Conservation (phyloP, 2,113 vertebrate genomes). For the Alosa alosa region DNA sequence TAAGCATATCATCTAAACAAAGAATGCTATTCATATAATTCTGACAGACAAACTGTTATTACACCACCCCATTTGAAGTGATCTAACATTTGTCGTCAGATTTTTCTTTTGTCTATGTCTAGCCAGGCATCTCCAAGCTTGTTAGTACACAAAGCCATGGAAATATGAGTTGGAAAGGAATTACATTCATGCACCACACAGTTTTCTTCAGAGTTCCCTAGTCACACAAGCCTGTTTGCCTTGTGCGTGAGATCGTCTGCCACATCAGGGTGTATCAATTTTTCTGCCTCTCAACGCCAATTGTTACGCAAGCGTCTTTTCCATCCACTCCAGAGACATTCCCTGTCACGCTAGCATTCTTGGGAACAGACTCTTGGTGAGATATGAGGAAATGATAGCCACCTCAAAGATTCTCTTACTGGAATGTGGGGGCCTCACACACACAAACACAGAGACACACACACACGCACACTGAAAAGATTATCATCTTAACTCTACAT, state of each 20-base stretch:
- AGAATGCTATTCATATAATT: background rate
- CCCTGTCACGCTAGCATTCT: conserved; percentile 70
- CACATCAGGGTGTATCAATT: conserved; percentile 65
- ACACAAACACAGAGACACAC: conserved; percentile 20
- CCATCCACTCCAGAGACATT: conserved; percentile 64
- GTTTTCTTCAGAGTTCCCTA: conserved; percentile 17
- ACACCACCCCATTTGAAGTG: background rate
- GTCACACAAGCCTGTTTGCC: conserved; percentile 49
- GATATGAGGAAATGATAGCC: conserved; percentile 59
- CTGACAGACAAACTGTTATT: background rate
- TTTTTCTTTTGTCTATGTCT: background rate
- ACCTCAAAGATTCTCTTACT: conserved; percentile 49
- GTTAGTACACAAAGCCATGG: conserved; percentile 32
- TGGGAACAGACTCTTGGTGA: conserved; percentile 51
- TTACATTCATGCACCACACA: conserved; percentile 34
- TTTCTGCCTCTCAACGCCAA: conserved; percentile 67
- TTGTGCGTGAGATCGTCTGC: conserved; percentile 59
- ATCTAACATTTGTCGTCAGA: background rate
- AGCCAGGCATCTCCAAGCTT: background rate
- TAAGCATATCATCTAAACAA: background rate
- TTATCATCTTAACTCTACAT: background rate
- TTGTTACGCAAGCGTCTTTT: conserved; percentile 69
- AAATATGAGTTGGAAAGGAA: conserved; percentile 48
- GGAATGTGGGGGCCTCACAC: conserved; percentile 10
- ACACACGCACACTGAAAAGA: conserved; percentile 8